These are phyloP conservation scores for Anguilla japonica DNA, from an alignment of 2,113 vertebrate genomes.

Conservation along the genomic window DNA sequence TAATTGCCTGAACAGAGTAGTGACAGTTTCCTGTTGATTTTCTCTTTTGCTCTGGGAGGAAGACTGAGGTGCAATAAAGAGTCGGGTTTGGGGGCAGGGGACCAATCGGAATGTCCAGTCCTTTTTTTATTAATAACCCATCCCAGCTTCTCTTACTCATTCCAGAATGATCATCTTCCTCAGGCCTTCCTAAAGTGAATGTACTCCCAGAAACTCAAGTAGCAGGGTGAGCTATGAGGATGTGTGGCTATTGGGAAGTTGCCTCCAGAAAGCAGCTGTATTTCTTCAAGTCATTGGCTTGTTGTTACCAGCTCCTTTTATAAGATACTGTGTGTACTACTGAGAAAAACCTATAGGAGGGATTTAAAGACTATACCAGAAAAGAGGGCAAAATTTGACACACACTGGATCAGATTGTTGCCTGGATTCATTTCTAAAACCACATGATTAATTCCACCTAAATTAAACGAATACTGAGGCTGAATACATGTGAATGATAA, in stretches of 20 bases:
- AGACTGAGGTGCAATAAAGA: not conserved
- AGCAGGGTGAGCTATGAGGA: not conserved
- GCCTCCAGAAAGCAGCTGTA: not conserved
- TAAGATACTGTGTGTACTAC: not conserved
- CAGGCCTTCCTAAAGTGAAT: not conserved
- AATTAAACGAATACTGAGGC: not conserved
- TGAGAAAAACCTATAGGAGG: not conserved
- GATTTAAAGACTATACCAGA: not conserved
- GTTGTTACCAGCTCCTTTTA: not conserved
- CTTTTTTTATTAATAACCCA: constrained; percentile 1
- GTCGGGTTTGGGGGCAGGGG: not conserved
- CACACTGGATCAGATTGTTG: not conserved
- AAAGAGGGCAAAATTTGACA: not conserved
- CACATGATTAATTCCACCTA: not conserved
- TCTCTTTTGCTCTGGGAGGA: not conserved
- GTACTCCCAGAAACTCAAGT: not conserved
- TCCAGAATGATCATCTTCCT: not conserved
- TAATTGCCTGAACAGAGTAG: not conserved
- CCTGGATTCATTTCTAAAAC: not conserved
- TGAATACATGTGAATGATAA: not conserved
- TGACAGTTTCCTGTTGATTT: not conserved
- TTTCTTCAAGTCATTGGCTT: not conserved
- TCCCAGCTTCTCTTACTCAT: not conserved
- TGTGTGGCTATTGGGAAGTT: no score
- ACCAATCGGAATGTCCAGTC: not conserved